Evolutionary conservation across 2,888 invertebrate genomes (phyloP).

Genomic region (Carcina quercana): DNA sequence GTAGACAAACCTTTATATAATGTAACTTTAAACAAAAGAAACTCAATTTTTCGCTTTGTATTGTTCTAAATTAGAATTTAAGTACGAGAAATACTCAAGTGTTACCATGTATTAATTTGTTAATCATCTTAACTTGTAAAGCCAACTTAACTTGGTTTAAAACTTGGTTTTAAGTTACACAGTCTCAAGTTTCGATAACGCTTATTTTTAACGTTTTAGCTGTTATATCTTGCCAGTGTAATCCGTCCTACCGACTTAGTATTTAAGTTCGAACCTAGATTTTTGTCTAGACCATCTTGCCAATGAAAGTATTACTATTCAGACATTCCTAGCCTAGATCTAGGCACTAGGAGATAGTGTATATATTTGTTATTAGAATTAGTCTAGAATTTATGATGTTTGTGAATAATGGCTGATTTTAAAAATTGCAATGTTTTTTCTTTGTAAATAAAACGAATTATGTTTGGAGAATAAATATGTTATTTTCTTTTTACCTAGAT

Average conservation of each 20-base stretch:
- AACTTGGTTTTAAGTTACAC: conserved; percentile 32
- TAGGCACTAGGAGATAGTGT: conserved; percentile 16
- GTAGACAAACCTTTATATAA: no score
- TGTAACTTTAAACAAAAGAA: no score
- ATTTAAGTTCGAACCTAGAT: conserved; percentile 20
- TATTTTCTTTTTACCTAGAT: conserved; percentile 6
- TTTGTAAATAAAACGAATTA: conserved; percentile 52
- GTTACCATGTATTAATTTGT: conserved; percentile 57
- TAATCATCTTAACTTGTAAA: conserved; percentile 18
- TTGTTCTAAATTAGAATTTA: no score
- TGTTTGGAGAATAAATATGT: conserved; percentile 32
- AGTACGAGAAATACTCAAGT: conserved; percentile 28
- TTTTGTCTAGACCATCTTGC: conserved; percentile 48
- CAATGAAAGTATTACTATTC: conserved; percentile 53
- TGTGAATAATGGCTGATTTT: conserved; percentile 35
- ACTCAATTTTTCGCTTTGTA: no score
- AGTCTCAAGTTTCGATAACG: conserved; percentile 39
- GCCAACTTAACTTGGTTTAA: conserved; percentile 24
- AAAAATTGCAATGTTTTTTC: conserved; percentile 22
- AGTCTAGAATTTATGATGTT: conserved; percentile 28
- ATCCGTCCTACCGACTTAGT: conserved; percentile 58
- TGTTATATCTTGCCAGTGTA: conserved; percentile 35
- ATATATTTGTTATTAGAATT: conserved; percentile 25
- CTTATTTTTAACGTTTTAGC: conserved; percentile 28
- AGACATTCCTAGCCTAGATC: conserved; percentile 18